Evolutionary conservation across 2,113 vertebrate species (phyloP).

Genomic region (Sprattus sprattus): DNA sequence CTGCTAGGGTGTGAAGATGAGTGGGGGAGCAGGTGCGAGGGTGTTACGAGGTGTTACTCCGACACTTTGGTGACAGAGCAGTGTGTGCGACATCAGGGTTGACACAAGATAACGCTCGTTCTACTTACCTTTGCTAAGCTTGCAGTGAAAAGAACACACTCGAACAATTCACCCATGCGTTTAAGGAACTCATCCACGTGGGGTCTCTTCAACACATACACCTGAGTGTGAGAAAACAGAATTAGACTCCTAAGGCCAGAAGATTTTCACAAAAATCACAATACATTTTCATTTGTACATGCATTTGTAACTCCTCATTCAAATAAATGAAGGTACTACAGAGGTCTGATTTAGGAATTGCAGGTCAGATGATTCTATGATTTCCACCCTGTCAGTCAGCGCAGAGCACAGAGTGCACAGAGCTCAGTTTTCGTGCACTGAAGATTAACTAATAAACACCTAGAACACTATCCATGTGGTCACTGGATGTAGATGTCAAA

Average conservation of each 20-base stretch:
- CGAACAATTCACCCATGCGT: conserved; percentile 95
- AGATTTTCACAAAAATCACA: neutral
- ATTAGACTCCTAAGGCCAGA: neutral
- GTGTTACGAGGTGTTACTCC: neutral
- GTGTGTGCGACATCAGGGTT: neutral
- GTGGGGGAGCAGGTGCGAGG: neutral
- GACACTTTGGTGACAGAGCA: neutral
- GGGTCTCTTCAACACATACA: conserved; percentile 92
- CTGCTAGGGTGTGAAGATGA: conserved; percentile 39
- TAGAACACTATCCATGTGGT: neutral
- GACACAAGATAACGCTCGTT: neutral
- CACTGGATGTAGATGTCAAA: neutral
- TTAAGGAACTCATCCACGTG: conserved; percentile 93
- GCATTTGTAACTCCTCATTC: neutral
- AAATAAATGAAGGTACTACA: neutral
- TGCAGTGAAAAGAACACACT: conserved; percentile 95
- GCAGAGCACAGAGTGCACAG: neutral
- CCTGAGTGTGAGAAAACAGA: conserved; percentile 65
- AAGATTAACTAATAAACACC: conserved; percentile 20
- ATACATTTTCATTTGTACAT: neutral
- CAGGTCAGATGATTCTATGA: neutral
- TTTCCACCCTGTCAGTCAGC: neutral
- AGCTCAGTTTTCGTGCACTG: neutral
- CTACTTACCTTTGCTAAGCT: conserved; percentile 91
- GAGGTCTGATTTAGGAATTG: conserved; percentile 3